Evolutionary conservation across 2,797 vertebrate species (phyloP).

Genomic region (Melanogrammus aeglefinus): DNA sequence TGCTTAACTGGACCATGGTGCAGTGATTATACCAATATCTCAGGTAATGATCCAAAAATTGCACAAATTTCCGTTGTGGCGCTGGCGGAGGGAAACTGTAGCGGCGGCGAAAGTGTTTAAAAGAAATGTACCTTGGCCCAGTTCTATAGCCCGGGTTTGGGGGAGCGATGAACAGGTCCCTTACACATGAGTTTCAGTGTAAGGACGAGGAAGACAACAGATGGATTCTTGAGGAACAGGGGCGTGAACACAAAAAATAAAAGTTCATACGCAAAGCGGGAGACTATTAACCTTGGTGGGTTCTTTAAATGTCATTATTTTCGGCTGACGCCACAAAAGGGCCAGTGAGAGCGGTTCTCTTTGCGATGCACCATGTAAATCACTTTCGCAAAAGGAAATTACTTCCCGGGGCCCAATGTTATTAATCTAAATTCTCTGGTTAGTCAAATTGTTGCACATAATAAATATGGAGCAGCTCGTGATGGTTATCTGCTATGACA

Average conservation of each 20-base stretch:
- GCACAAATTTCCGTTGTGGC: slow-evolving; percentile 36
- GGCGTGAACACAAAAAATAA: slow-evolving; percentile 63
- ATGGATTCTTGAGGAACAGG: slow-evolving; percentile 55
- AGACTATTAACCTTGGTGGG: slow-evolving; percentile 97
- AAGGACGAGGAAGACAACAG: slow-evolving; percentile 61
- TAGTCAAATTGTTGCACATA: slow-evolving; percentile 94
- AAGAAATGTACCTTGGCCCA: slow-evolving; percentile 28
- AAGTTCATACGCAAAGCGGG: slow-evolving; percentile 86
- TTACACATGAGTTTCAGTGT: slow-evolving; percentile 32
- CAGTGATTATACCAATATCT: slow-evolving; percentile 58
- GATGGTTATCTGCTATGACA: slow-evolving; percentile 82
- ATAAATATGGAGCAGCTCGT: slow-evolving; percentile 92
- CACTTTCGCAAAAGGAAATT: slow-evolving; percentile 97
- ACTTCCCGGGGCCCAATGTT: slow-evolving; percentile 92
- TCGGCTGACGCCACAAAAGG: slow-evolving; percentile 90
- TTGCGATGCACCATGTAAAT: slow-evolving; percentile 94
- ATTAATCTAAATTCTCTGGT: slow-evolving; percentile 98
- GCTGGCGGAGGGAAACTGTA: slow-evolving; percentile 18
- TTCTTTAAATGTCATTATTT: slow-evolving; percentile 99
- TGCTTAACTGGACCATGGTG: slow-evolving; percentile 63
- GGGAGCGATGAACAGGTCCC: background rate
- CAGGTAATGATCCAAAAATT: slow-evolving; percentile 59
- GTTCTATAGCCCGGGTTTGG: background rate
- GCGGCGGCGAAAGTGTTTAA: slow-evolving; percentile 34
- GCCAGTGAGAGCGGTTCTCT: slow-evolving; percentile 81